A percentile compares a stretch with the other conserved stretches of the same genome.
phyloP scores from a whole-genome alignment of 1,140 invertebrate species.

The Venturia canescens region DNA sequence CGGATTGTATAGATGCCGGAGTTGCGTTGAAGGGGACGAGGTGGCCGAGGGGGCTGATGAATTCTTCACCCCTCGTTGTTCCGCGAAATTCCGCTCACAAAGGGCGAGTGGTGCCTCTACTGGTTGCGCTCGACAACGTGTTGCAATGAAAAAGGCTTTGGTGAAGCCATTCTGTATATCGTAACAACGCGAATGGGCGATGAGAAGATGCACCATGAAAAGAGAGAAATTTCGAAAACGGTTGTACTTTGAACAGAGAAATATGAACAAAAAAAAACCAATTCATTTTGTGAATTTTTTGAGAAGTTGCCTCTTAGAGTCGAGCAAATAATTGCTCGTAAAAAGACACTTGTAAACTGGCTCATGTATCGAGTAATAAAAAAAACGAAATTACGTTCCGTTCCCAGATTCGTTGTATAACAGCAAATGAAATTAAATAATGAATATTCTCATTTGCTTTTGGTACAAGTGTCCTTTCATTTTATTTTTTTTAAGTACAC shows the following conservation, averaged over 20 bases:
- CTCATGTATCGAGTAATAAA: neutral
- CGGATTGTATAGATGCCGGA: neutral
- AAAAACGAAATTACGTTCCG: too few species aligned
- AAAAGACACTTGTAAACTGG: neutral
- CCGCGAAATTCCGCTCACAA: conserved; percentile 12
- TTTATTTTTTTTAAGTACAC: too few species aligned
- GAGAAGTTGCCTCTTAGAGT: neutral
- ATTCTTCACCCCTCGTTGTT: conserved; percentile 6
- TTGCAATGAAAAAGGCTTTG: neutral
- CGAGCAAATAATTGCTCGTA: neutral
- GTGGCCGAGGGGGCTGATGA: neutral
- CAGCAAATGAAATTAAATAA: too few species aligned
- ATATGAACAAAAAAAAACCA: neutral
- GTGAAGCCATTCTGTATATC: conserved; percentile 17
- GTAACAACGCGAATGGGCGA: conserved; percentile 1
- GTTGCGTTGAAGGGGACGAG: neutral
- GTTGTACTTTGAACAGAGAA: neutral
- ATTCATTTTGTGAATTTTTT: neutral
- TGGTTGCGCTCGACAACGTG: neutral
- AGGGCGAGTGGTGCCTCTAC: neutral
- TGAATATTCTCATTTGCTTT: too few species aligned
- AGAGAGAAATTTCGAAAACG: neutral
- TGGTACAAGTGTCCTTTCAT: too few species aligned
- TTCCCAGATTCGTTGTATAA: too few species aligned
- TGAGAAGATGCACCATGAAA: neutral